phyloP scores from a whole-genome alignment of 2,888 invertebrate species.

The Pseudococcus jackbeardsleyi region DNA sequence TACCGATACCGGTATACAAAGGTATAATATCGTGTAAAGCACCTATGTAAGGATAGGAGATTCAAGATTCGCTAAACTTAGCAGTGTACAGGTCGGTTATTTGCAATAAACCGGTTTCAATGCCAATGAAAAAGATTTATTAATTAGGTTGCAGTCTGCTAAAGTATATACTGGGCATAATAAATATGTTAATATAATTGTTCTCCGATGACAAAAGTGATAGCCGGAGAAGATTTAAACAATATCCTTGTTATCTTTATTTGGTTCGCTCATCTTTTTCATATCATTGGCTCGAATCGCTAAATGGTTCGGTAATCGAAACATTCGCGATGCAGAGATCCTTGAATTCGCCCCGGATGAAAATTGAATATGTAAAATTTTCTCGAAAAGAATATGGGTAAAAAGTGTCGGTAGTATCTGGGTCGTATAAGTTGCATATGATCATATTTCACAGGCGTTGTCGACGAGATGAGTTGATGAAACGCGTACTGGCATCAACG shows the following conservation, averaged over 20 bases:
- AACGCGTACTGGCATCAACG: not conserved
- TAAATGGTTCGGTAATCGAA: not conserved
- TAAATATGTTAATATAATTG: constrained; percentile 36
- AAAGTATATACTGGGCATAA: not conserved
- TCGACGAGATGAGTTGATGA: not conserved
- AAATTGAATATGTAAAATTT: not conserved
- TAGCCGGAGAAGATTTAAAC: not conserved
- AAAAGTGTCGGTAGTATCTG: not conserved
- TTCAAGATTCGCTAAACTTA: not conserved
- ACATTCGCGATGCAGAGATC: not conserved
- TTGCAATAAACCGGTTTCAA: constrained; percentile 42
- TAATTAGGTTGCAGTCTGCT: constrained; percentile 39
- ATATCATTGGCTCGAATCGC: not conserved
- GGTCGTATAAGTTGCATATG: constrained; percentile 2
- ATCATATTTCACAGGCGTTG: not conserved
- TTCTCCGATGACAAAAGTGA: constrained; percentile 44
- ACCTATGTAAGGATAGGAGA: not conserved
- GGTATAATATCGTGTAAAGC: not conserved
- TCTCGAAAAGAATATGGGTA: not conserved
- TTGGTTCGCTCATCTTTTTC: not conserved
- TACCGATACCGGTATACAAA: not conserved
- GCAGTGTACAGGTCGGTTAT: not conserved
- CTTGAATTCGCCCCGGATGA: not conserved
- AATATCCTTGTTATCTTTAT: constrained; percentile 24
- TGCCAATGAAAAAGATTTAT: constrained; percentile 42